Evolutionary conservation across 2,888 invertebrate species (phyloP).

Genomic region (Syrphus vitripennis): DNA sequence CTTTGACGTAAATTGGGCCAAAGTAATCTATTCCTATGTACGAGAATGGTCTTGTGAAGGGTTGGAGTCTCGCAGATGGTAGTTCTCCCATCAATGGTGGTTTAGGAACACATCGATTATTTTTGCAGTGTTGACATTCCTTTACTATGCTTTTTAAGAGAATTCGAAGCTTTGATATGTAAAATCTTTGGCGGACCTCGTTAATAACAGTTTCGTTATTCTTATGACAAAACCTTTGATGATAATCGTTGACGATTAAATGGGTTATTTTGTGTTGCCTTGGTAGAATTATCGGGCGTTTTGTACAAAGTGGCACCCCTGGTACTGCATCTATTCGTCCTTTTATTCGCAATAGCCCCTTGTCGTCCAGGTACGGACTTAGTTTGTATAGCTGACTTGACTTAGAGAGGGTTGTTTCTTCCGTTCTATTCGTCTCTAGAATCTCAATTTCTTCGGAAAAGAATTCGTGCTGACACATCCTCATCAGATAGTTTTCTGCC

Average conservation of each 20-base stretch:
- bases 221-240: not conserved
- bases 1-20: not conserved
- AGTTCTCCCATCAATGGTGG: conserved; percentile 43
- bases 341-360: not conserved
- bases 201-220: not conserved
- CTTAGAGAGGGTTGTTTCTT: not conserved
- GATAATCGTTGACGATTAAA: not conserved
- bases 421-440: not conserved
- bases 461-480: not conserved
- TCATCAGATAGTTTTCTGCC: not conserved
- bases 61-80: conserved; percentile 43
- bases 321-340: not conserved
- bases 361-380: not conserved
- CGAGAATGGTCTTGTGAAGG: not conserved
- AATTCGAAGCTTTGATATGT: conserved; percentile 6
- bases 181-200: conserved; percentile 13
- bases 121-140: conserved; percentile 38
- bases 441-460: not conserved
- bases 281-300: conserved; percentile 4
- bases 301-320: not conserved
- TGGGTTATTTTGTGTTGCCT: not conserved
- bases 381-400: not conserved
- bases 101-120: not conserved
- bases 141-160: conserved; percentile 12
- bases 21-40: not conserved